A percentile compares a stretch with the other conserved stretches of the same genome.
phyloP scores from a whole-genome alignment of 2,113 vertebrate species.

The Acrocephalus kingi region DNA sequence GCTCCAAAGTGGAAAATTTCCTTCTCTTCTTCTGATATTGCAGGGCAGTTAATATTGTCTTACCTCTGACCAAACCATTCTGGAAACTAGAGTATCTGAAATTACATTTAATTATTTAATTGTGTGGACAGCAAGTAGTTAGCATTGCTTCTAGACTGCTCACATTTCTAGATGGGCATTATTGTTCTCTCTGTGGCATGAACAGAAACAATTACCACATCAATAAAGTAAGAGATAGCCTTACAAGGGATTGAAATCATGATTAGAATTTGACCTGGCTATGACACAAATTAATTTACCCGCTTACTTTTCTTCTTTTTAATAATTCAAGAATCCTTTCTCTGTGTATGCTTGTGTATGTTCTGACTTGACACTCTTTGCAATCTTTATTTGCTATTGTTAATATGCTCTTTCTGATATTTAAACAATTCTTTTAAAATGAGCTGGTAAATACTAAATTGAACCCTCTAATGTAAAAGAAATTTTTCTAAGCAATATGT shows the following conservation, averaged over 20 bases:
- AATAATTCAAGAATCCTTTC: constrained; percentile 79
- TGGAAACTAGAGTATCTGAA: constrained; percentile 86
- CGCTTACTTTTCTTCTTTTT: constrained; percentile 69
- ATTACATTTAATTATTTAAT: constrained; percentile 97
- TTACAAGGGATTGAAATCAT: constrained; percentile 82
- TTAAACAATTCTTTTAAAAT: constrained; percentile 17
- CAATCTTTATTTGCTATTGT: neutral
- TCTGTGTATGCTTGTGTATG: neutral
- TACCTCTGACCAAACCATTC: constrained; percentile 67
- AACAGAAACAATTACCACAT: constrained; percentile 86
- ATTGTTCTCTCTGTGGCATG: constrained; percentile 76
- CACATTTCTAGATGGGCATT: constrained; percentile 85
- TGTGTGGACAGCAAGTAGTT: constrained; percentile 83
- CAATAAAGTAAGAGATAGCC: constrained; percentile 76
- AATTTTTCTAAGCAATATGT: neutral
- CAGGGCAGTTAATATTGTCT: constrained; percentile 52
- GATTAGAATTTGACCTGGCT: constrained; percentile 77
- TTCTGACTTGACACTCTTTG: neutral
- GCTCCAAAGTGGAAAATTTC: neutral
- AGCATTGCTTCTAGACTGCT: constrained; percentile 83
- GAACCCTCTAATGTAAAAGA: neutral
- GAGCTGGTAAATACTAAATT: neutral
- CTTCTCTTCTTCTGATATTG: neutral
- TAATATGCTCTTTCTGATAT: constrained; percentile 21
- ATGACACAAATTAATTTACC: constrained; percentile 81